Evolutionary conservation across 2,888 invertebrate genomes (phyloP).

Genomic region (Masnerella sp.): DNA sequence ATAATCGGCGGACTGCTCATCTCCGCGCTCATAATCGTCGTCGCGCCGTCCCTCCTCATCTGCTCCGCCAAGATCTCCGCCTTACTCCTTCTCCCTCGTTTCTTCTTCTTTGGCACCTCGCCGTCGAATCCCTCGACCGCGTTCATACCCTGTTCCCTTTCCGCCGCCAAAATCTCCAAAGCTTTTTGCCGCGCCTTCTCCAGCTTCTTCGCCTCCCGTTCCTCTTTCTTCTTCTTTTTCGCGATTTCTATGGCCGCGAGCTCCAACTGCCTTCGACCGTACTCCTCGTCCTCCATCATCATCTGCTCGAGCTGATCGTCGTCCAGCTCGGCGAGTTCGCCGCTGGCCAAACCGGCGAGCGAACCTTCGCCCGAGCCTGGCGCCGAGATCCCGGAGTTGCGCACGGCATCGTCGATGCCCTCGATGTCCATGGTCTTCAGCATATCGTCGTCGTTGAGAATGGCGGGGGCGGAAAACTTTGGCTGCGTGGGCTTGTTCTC

Average conservation of each 20-base stretch:
- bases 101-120: conserved; percentile 74
- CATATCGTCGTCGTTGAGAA: conserved; percentile 67
- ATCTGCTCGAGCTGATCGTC: conserved; percentile 77
- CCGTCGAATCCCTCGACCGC: conserved; percentile 62
- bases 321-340: conserved; percentile 73
- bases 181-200: conserved; percentile 75
- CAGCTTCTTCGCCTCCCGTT: conserved; percentile 73
- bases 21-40: conserved; percentile 54
- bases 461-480: conserved; percentile 63
- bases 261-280: conserved; percentile 80
- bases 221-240: conserved; percentile 74
- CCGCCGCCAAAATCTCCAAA: conserved; percentile 73
- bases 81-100: conserved; percentile 75
- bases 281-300: conserved; percentile 83
- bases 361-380: conserved; percentile 68
- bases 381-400: conserved; percentile 56
- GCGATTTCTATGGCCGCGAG: conserved; percentile 77
- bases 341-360: conserved; percentile 71
- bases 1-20: conserved; percentile 44
- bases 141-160: conserved; percentile 70
- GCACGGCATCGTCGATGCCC: conserved; percentile 65
- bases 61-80: conserved; percentile 76
- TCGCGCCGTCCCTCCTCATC: conserved; percentile 74
- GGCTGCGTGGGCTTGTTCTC: conserved; percentile 71
- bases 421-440: conserved; percentile 67